Base-by-base conservation (phyloP, 2,797 vertebrate genomes). In the Anableps anableps region DNA sequence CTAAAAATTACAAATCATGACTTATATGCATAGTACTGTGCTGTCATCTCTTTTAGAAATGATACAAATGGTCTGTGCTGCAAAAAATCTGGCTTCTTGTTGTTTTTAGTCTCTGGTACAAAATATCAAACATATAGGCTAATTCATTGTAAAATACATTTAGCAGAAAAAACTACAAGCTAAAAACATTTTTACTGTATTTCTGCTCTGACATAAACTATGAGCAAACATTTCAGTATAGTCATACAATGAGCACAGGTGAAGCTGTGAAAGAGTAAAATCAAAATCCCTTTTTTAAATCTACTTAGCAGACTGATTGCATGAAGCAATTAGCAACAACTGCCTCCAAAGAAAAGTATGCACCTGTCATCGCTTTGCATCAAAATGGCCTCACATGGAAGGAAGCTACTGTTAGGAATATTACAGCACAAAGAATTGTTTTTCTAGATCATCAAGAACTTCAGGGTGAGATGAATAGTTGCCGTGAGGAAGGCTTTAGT, bases 261-360 rank as follows among this genome's bases (percentile, higher is more conserved):
- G 68, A 72, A 72, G 43, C n/a, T 45, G 26, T 72, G 68, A 71
- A 71, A 45, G 68, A 71, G 68, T 45, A 45, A 45, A 72, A 72
- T 45, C 68, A n/a, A 72, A 45, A 23, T 7, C 43, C 43, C 51
- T 9, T 47, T 29, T 72, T 47, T 5, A 29, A 45, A 47, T 72
- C 68, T 72, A 16, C 26, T 47, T 72, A 29, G 43, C 43, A 72
- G 68, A 72, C 43, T 47, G 43, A 72, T 72, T 72, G 68, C 43
- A 72, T 72, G 43, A 72, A 72, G 68, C n/a, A 72, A 72, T 72
- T 72, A 45, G 68, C 43, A 72, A 72, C 43, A 72, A 72, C 29
- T 72, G 68, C 68, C 68, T 72, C 43, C 26, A 47, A 71, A 72
- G 41, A 71, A 45, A 71, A 29, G 68, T 47, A 7, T 0, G n/a